Base-by-base conservation (phyloP, 2,888 invertebrate genomes). In the Amphipoea oculea region DNA sequence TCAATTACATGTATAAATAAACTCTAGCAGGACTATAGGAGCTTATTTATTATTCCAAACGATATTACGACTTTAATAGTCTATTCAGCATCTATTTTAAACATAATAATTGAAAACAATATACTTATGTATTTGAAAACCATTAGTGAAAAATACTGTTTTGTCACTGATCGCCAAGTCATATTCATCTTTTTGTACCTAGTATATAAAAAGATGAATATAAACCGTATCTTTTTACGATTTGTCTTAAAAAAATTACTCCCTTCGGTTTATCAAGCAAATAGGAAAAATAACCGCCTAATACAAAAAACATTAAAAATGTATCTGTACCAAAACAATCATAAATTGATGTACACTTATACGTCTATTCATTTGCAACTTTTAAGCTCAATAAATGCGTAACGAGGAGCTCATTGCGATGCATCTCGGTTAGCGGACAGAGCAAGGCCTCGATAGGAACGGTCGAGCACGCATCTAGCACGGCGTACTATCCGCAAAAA, bases 371-470 rank as follows among this genome's bases (percentile, higher is more conserved):
- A 42, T 40, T n/a, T 36, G 51, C 45, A 76, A 73, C 48, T 67
- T 80, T 73, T 69, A 82, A 85, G 79, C 74, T 83, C 62, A 69
- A 79, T 74, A 72, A 71, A 75, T 72, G 69, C 81, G 86, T 91
- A 90, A 91, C 86, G 83, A 89, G 84, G 81, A 79, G 79, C 90
- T 92, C 89, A 94, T 94, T 91, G 79, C 82, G 88, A 94, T 94
- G 92, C 92, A 93, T 92, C 92, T 91, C 91, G 92, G 92, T 83
- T 92, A 88, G 77, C 84, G 88, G 86, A 88, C 86, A 82, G 89
- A 86, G 89, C 93, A 92, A 94, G 93, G 93, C 84, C 92, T 91
- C 85, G 83, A 88, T 88, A 84, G 82, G 81, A 89, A 82, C 88
- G 84, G 80, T 89, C 86, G 84, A 86, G 72, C 86, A 87, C 83